phyloP scores from a whole-genome alignment of 2,113 vertebrate genomes.

The Phalacrocorax pelagicus region DNA sequence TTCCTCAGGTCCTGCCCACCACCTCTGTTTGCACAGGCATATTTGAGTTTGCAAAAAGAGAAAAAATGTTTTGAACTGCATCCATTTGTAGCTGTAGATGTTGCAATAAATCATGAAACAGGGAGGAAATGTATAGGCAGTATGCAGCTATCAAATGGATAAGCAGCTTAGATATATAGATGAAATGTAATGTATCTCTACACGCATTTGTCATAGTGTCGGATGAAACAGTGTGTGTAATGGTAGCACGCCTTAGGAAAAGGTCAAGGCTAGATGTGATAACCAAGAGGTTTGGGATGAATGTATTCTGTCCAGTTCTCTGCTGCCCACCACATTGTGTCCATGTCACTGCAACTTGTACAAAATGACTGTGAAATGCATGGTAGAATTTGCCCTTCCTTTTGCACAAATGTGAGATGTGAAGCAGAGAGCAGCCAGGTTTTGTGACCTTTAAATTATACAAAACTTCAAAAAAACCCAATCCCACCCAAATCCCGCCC shows the following conservation, averaged over 20 bases:
- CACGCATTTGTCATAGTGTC: background rate
- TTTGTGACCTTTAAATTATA: background rate
- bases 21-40: background rate
- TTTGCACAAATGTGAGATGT: background rate
- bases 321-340: background rate
- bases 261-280: background rate
- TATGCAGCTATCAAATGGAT: background rate
- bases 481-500: accelerated
- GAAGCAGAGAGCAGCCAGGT: background rate
- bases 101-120: background rate
- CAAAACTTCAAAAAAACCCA: background rate
- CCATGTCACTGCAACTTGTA: background rate
- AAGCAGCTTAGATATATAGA: background rate
- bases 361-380: background rate
- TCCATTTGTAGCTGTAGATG: background rate
- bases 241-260: background rate
- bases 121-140: background rate
- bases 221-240: background rate
- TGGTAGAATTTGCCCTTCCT: background rate
- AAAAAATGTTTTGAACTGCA: background rate
- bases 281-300: background rate
- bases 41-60: background rate
- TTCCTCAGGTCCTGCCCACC: background rate
- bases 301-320: background rate
- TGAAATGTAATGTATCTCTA: background rate